Evolutionary conservation across 2,888 invertebrate genomes (phyloP).

Genomic region (Ophioninae sp.): DNA sequence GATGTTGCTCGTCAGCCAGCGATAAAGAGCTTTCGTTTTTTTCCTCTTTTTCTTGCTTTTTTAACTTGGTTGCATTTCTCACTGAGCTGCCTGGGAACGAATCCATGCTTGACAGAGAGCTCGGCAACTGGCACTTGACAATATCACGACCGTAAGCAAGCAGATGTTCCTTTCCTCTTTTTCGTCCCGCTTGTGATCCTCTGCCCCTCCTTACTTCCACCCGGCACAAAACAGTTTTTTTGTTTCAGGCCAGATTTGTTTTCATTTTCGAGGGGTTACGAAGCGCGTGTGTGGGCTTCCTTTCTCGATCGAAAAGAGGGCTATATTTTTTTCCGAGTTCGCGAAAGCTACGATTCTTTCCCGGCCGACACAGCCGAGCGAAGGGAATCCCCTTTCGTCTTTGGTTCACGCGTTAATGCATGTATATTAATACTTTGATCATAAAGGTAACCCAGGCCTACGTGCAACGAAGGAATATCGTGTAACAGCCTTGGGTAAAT

Average conservation of each 20-base stretch:
- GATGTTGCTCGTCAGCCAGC: constrained; percentile 39
- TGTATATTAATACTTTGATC: neutral
- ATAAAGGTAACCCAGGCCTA: constrained; percentile 19
- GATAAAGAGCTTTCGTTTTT: constrained; percentile 21
- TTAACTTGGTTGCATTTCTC: constrained; percentile 36
- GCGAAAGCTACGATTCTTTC: constrained; percentile 23
- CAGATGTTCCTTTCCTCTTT: constrained; percentile 68
- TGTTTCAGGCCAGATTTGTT: constrained; percentile 76
- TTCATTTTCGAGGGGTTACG: constrained; percentile 69
- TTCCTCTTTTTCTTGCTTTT: constrained; percentile 13
- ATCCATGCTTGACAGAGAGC: constrained; percentile 46
- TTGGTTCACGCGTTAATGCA: constrained; percentile 10
- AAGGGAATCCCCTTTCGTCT: constrained; percentile 43
- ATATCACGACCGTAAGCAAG: constrained; percentile 62
- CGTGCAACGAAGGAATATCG: constrained; percentile 32
- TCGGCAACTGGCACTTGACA: constrained; percentile 49
- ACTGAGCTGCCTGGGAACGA: constrained; percentile 55
- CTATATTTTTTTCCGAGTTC: constrained; percentile 32
- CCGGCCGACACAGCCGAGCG: constrained; percentile 12
- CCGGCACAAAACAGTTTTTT: constrained; percentile 70
- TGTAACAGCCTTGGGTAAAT: constrained; percentile 30
- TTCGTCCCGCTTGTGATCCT: neutral
- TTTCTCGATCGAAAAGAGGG: constrained; percentile 8
- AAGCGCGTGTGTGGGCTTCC: constrained; percentile 40
- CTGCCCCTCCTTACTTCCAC: neutral